Evolutionary conservation across 1,140 invertebrate genomes (phyloP), one percentile per base, ranked within the genome.

Genomic region (Ostrea edulis): DNA sequence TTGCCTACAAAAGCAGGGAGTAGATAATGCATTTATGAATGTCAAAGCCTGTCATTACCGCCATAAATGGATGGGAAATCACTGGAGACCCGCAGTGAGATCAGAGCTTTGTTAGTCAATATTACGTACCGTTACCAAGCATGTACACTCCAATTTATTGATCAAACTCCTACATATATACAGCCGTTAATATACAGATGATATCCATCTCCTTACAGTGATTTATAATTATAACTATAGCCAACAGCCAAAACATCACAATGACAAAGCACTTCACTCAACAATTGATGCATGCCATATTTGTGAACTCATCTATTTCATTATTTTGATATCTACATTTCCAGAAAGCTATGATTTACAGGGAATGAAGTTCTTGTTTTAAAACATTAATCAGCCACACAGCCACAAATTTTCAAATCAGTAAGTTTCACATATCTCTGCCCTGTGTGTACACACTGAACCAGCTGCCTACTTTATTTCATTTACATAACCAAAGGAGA

Each of bases 1-100:
- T 29, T 25, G 25, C 12, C 14, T 77, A 35, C 29, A 77, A 29
- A 25, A 25, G 22, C 29, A 35, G 14, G 35, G 29, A 77, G 35
- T 35, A 77, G 68, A 12, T 77, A 77, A 77, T 77, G 68, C 68
- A 77, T 77, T 77, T 77, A 77, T 25, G 11, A 77, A 77, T 77
- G 68, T 77, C 68, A 77, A 20, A 77, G 68, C 68, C 17, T 35
- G 25, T 25, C 25, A 77, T 77, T 77, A 77, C 12, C 35, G 22
- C 68, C 29, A 29, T 77, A 77, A 35, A 77, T 77, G 25, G 12
- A 8, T 5, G 35, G 25, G 22, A 77, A 77, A 77, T 77, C 68
- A 29, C 22, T 14, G 17, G 29, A 35, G 68, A 77, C 9, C 29
- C 14, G 68, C 29, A 35, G 68, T 25, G 35, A 35, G 68, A 77